A percentile compares a stretch with the other conserved stretches of the same genome.
Conservation (phyloP, 35 echinoderm and acorn worm genomes). For the Ptychodera flava region DNA sequence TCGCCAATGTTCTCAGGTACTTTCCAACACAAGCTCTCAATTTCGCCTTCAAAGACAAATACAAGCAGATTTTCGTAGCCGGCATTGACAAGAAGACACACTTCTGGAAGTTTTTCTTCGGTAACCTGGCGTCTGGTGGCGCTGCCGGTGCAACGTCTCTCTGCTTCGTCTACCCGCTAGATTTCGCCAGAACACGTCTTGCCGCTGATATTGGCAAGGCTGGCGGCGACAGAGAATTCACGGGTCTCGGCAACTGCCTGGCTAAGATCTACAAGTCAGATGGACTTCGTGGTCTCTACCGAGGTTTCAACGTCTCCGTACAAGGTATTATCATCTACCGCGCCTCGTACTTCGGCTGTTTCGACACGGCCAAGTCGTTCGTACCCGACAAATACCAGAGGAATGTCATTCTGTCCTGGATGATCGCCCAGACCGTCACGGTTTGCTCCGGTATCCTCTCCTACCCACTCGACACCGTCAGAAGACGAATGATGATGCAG, state of each 20-base stretch:
- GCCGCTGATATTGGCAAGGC: constrained; percentile 83
- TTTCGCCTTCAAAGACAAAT: constrained; percentile 98
- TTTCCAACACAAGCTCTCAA: constrained; percentile 97
- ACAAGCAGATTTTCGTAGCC: constrained; percentile 83
- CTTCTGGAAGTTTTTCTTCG: constrained; percentile 78
- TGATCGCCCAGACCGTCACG: constrained; percentile 80
- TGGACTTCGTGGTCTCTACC: constrained; percentile 76
- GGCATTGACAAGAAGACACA: constrained; percentile 81
- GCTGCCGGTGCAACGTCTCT: constrained; percentile 90
- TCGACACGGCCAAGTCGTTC: constrained; percentile 91
- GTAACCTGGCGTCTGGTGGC: constrained; percentile 93
- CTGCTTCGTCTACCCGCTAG: constrained; percentile 90
- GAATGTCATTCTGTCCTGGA: constrained; percentile 89
- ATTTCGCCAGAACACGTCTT: constrained; percentile 93
- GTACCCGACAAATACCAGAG: constrained; percentile 37
- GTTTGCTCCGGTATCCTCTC: constrained; percentile 95
- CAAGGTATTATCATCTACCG: constrained; percentile 98
- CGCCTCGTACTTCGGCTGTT: constrained; percentile 95
- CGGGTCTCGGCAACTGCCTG: constrained; percentile 83
- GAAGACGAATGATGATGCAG: constrained; percentile 99
- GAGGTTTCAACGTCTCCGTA: constrained; percentile 79
- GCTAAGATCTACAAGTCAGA: constrained; percentile 77
- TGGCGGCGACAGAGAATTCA: constrained; percentile 55
- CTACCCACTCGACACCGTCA: constrained; percentile 94
- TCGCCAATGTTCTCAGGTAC: constrained; percentile 95